Evolutionary conservation across 2,113 vertebrate genomes (phyloP), one percentile per base, ranked within the genome.

Genomic region (Myrmecobius fasciatus): DNA sequence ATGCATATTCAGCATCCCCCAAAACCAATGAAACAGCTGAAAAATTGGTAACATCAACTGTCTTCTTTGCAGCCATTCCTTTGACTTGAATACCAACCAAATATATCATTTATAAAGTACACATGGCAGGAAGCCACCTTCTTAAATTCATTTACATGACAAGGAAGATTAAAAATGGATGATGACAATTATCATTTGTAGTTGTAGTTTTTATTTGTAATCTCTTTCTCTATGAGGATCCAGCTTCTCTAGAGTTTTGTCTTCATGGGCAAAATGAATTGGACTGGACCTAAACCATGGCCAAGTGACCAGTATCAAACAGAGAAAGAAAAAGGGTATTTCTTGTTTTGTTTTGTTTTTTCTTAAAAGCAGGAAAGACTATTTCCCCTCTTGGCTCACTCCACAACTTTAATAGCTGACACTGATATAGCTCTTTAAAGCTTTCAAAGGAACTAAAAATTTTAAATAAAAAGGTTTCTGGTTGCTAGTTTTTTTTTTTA

Each of bases 161-260:
- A 43, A 24, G 22, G 94, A 95, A 83, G 9, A 25, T 92, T 88
- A 25, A 25, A 46, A 48, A 8, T 54, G 49, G n/a, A 1, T 48
- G 46, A 89, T 20, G 8, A 89, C 31, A 75, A 36, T 75, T 75
- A n/a, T n/a, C n/a, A n/a, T 31, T 75, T n/a, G 60, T 75, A 14
- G 3, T n/a, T 17, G 14, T 17, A n/a, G 36, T 11, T n/a, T n/a
- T 75, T n/a, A 12, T 36, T 67, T 75, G 36, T 75, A 75, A 75
- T n/a, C 88, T 83, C 52, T 54, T 92, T 26, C 43, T 92, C 67
- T 91, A 25, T 52, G 94, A 91, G 89, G 25, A 90, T 48, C 53
- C 36, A 0, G 9, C 48, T 92, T 49, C 17, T 92, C 91, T 95
- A 53, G 75, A 24, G 48, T 28, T 93, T 1, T 54, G 88, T 52